Conservation (phyloP, 1,140 invertebrate species). For the Notospermus geniculatus region DNA sequence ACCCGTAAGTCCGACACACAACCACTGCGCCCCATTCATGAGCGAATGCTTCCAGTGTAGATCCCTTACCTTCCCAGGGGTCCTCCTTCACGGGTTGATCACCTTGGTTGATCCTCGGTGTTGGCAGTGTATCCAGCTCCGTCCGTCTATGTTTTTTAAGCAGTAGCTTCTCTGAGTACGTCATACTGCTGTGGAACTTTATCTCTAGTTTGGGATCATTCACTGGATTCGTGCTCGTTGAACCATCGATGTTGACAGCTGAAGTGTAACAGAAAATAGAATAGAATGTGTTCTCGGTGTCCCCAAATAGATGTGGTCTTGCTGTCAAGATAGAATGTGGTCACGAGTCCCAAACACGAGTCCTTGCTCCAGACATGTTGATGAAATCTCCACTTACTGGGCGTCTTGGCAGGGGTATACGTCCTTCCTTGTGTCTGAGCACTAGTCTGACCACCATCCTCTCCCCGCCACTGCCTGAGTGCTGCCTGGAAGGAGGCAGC, state of each 20-base stretch:
- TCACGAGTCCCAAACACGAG: too few relatives aligned
- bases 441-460: conserved; percentile 3
- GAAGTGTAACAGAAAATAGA: conserved; percentile 10
- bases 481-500: conserved; percentile 53
- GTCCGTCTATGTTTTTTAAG: conserved; percentile 49
- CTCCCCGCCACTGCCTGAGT: conserved; percentile 46
- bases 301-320: too few relatives aligned
- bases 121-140: conserved; percentile 32
- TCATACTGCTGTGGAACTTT: conserved; percentile 37
- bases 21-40: too few relatives aligned
- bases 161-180: conserved; percentile 49
- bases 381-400: conserved; percentile 3
- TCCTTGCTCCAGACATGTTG: too few relatives aligned
- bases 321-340: too few relatives aligned
- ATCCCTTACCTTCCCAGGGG: too few relatives aligned
- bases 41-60: too few relatives aligned
- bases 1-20: too few relatives aligned
- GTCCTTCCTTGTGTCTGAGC: not conserved
- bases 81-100: too few relatives aligned
- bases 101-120: not conserved
- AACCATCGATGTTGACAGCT: conserved; percentile 33
- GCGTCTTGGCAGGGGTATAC: conserved; percentile 4
- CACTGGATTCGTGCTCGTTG: conserved; percentile 29
- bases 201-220: conserved; percentile 32
- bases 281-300: too few relatives aligned